These are phyloP conservation scores for Catocala nupta DNA, from an alignment of 2,888 invertebrate species.

Conservation along the genomic window DNA sequence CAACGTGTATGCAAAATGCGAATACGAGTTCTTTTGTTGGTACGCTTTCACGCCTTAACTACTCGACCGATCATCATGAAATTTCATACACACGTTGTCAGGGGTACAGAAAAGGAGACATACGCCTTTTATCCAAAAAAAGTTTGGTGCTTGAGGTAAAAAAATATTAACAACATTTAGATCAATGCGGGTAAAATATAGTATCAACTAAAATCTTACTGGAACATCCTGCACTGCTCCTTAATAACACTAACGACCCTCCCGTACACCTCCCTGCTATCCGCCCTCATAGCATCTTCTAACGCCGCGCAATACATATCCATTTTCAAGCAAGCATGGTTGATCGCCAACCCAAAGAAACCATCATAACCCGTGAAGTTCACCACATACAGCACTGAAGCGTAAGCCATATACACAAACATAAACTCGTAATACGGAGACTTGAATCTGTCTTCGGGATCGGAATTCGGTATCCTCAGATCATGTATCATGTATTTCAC, in stretches of 20 bases:
- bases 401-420: constrained; percentile 59
- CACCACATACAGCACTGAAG: constrained; percentile 50
- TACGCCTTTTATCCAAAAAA: too few relatives aligned
- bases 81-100: too few relatives aligned
- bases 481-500: constrained; percentile 71
- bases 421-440: constrained; percentile 67
- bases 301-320: constrained; percentile 60
- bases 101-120: too few relatives aligned
- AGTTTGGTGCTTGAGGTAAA: too few relatives aligned
- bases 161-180: too few relatives aligned
- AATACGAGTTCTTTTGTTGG: too few relatives aligned
- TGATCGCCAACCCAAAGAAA: constrained; percentile 65
- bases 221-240: constrained; percentile 63
- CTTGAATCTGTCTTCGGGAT: constrained; percentile 55
- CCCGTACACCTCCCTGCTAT: constrained; percentile 22
- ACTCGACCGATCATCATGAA: too few relatives aligned
- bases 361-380: constrained; percentile 71
- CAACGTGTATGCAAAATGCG: too few relatives aligned
- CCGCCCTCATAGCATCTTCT: constrained; percentile 58
- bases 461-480: constrained; percentile 54
- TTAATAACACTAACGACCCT: constrained; percentile 59
- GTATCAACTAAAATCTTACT: constrained; percentile 48
- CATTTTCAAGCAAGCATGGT: constrained; percentile 74
- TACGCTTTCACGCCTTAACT: too few relatives aligned
- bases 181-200: too few relatives aligned